These are phyloP conservation scores for Dipus sagitta DNA, from an alignment of 2,797 vertebrate genomes.

Conservation along the genomic window DNA sequence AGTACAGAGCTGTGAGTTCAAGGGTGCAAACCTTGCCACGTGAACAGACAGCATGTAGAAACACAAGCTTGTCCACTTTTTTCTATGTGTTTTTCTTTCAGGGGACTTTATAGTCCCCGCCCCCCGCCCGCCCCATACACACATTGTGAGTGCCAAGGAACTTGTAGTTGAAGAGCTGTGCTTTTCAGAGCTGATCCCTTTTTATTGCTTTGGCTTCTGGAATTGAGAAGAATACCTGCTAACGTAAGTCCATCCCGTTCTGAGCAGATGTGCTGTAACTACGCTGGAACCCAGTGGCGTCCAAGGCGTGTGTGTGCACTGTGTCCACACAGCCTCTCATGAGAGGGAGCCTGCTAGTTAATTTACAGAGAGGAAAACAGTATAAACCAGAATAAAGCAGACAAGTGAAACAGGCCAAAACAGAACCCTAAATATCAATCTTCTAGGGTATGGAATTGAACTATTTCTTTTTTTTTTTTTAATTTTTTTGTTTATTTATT, in stretches of 20 bases:
- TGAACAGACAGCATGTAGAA: background rate
- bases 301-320: background rate
- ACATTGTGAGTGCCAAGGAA: background rate
- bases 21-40: too few relatives aligned
- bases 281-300: rapidly evolving
- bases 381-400: background rate
- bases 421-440: background rate
- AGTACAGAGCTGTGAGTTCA: too few relatives aligned
- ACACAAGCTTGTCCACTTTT: background rate
- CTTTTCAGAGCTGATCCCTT: too few relatives aligned
- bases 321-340: background rate
- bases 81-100: background rate
- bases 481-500: too few relatives aligned
- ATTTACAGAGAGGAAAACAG: background rate
- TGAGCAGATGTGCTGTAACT: background rate
- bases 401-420: background rate
- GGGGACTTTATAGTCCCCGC: background rate
- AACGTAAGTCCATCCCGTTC: rapidly evolving
- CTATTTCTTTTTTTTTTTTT: background rate
- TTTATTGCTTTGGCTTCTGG: background rate
- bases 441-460: background rate
- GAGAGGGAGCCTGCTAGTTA: background rate
- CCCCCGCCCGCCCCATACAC: rapidly evolving
- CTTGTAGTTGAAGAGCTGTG: background rate
- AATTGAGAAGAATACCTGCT: background rate